Conservation (phyloP, 2,113 vertebrate genomes). For the Sinocyclocheilus rhinocerous region DNA sequence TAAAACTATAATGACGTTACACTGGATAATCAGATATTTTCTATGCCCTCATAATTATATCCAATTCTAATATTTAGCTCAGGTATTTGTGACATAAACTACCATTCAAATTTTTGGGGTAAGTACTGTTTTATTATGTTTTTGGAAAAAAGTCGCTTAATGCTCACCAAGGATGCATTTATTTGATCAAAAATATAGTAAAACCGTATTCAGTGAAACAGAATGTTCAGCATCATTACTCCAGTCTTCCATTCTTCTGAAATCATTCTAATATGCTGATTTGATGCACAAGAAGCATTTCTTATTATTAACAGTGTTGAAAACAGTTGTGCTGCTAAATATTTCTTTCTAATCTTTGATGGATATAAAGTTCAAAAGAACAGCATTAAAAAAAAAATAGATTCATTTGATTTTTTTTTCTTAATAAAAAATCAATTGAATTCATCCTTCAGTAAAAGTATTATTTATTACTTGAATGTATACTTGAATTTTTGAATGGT, state of each 20-base stretch:
- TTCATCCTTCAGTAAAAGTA: not conserved
- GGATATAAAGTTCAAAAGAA: not conserved
- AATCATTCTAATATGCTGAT: not conserved
- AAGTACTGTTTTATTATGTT: no score
- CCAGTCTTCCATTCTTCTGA: not conserved
- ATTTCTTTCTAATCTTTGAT: not conserved
- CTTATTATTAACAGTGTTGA: not conserved
- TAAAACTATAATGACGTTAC: not conserved
- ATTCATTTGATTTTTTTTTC: no score
- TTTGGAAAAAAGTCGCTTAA: no score
- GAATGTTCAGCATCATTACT: not conserved
- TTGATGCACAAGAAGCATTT: not conserved
- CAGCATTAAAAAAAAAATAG: no score
- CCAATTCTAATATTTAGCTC: not conserved
- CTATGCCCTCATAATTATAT: not conserved
- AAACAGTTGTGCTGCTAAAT: no score
- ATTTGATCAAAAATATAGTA: not conserved
- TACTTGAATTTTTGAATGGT: not conserved
- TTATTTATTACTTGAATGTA: no score
- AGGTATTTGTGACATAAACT: no score
- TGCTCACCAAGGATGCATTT: no score
- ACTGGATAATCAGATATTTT: no score
- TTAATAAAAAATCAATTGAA: no score
- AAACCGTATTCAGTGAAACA: not conserved
- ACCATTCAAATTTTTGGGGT: no score